These are phyloP conservation scores for Pseudopodoces humilis DNA, from an alignment of 2,113 vertebrate genomes.

Conservation along the genomic window DNA sequence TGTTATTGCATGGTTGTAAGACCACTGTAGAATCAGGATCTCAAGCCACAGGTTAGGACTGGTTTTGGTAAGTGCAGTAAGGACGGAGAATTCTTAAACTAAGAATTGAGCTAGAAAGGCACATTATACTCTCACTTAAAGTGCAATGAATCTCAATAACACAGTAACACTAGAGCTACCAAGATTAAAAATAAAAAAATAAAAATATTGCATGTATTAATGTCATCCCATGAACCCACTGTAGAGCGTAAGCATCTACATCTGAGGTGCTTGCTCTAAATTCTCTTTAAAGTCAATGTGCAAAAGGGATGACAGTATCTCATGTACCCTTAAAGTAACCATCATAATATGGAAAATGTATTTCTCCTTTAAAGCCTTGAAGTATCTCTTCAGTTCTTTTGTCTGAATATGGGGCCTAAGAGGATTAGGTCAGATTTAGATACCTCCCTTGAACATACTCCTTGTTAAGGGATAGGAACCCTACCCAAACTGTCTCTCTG, in stretches of 20 bases:
- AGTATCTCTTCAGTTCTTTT: neutral
- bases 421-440: conserved; percentile 32
- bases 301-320: neutral
- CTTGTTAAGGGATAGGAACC: neutral
- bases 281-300: neutral
- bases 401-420: neutral
- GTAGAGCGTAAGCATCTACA: neutral
- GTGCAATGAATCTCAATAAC: neutral
- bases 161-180: neutral
- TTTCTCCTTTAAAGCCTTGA: neutral
- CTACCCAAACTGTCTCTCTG: neutral
- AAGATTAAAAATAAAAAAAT: neutral
- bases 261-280: neutral
- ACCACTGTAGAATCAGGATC: neutral
- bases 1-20: neutral
- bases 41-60: neutral
- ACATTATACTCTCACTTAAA: neutral
- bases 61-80: neutral
- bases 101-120: neutral
- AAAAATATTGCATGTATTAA: neutral
- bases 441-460: neutral
- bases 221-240: neutral
- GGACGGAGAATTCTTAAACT: neutral
- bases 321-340: neutral
- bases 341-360: neutral